phyloP scores from a whole-genome alignment of 2,113 vertebrate genomes.

The Erpornis zantholeuca region DNA sequence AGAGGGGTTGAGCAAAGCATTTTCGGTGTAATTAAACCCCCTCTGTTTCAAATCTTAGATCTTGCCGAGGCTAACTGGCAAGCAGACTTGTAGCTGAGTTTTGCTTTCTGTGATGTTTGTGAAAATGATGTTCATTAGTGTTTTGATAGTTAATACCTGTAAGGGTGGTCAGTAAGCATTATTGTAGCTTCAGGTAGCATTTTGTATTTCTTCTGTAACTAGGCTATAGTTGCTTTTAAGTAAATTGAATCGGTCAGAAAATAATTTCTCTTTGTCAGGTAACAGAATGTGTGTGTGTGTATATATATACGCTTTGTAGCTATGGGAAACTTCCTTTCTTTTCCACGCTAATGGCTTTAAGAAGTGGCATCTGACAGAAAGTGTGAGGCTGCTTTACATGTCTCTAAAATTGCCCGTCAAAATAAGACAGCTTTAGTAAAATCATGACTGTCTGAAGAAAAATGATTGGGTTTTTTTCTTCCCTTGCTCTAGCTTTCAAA shows the following conservation, averaged over 20 bases:
- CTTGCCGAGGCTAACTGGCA: background rate
- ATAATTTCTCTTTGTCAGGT: background rate
- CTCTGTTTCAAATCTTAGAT: background rate
- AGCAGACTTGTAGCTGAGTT: background rate
- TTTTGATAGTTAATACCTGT: background rate
- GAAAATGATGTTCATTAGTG: background rate
- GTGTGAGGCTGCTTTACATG: background rate
- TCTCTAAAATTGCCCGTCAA: background rate
- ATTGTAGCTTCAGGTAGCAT: background rate
- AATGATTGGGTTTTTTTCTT: background rate
- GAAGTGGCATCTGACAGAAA: background rate
- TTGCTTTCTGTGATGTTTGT: background rate
- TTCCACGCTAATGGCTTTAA: background rate
- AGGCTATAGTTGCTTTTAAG: background rate
- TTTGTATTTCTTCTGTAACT: background rate
- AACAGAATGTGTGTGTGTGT: background rate
- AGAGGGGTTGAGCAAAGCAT: background rate
- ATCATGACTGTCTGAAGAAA: background rate
- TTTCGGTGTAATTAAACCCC: background rate
- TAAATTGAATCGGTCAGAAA: background rate
- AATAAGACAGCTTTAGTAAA: background rate
- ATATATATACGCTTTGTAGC: background rate
- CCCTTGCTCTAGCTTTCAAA: slow-evolving; percentile 8
- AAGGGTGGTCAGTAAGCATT: background rate
- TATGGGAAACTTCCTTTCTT: background rate